Base-by-base conservation (phyloP, 2,888 invertebrate genomes). In the Scrobipalpa costella region DNA sequence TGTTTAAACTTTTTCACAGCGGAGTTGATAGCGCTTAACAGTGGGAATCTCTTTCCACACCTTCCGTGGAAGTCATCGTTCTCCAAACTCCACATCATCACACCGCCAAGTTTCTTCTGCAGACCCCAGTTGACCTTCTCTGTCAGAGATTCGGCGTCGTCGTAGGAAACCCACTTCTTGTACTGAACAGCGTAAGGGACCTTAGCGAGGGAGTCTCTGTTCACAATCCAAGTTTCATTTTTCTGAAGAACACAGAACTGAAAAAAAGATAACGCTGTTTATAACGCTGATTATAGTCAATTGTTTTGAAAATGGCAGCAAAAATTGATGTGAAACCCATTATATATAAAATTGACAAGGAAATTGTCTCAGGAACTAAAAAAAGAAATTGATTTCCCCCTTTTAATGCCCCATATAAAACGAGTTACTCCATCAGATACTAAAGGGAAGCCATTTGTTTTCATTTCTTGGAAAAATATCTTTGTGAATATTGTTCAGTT, bases 71-170 rank as follows among this genome's bases (percentile, higher is more conserved):
- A 95, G 75, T 96, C 96, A 72, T 96, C 96, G 5, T 95, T 95
- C 77, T 97, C 97, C 9, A 96, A 89, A 55, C 95, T 95, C 96
- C 96, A 97, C 0, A 95, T 75, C 96, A 96, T 96, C 0, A 93
- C 89, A 27, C 95, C 96, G n/a, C 72, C 77, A 11, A 89, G 58
- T 13, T 80, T 79, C 0, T 62, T 90, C 92, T 62, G 94, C 50
- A 77, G 69, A 0, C 81, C 86, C 62, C 79, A 88, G 62, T 83
- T 67, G 0, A 84, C 69, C 84, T 94, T 94, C 0, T 79, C 69
- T 5, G 73, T 72, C 7, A 94, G 78, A 9, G 95, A 95, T 61
- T 84, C 76, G 15, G 80, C 75, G 70, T 94, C 85, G 66, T 96
- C 96, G 71, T 92, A 96, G 0, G 95, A 93, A n/a, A 95, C 86